Percentiles rank a stretch among this genome's conserved stretches.
phyloP scores from a whole-genome alignment of 92 coral and sea anemone species.

The Porites lobata region DNA sequence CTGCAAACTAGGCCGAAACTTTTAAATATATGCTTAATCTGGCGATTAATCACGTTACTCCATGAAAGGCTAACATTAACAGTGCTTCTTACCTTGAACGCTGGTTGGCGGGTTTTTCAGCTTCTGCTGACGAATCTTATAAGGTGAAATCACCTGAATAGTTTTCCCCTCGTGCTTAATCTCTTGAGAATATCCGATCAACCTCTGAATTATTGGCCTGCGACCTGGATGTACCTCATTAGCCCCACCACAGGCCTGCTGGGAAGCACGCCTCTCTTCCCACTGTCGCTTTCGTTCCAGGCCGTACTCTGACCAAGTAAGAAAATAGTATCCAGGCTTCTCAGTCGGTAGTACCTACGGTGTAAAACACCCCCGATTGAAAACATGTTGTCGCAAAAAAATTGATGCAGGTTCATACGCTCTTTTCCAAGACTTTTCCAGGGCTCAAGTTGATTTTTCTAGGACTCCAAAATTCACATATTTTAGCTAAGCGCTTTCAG shows the following conservation, averaged over 20 bases:
- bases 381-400: neutral
- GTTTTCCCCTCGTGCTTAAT: conserved; percentile 36
- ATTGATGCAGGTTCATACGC: conserved; percentile 2
- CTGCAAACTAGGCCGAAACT: conserved; percentile 2
- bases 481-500: neutral
- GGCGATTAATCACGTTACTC: neutral
- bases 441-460: neutral
- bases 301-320: conserved; percentile 55
- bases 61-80: too few species aligned
- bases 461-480: neutral
- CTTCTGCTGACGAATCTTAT: conserved; percentile 36
- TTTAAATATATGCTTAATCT: neutral
- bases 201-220: neutral
- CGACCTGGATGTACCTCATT: neutral
- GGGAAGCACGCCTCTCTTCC: conserved; percentile 15
- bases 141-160: conserved; percentile 51
- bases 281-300: conserved; percentile 33
- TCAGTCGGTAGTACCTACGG: conserved; percentile 38
- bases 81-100: conserved; percentile 36
- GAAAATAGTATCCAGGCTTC: conserved; percentile 43
- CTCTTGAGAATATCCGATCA: conserved; percentile 47
- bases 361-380: neutral
- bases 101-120: conserved; percentile 46
- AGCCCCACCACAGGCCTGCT: neutral
- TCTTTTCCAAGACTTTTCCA: neutral